Base-by-base conservation (phyloP, 2,113 vertebrate species). In the Rana temporaria region DNA sequence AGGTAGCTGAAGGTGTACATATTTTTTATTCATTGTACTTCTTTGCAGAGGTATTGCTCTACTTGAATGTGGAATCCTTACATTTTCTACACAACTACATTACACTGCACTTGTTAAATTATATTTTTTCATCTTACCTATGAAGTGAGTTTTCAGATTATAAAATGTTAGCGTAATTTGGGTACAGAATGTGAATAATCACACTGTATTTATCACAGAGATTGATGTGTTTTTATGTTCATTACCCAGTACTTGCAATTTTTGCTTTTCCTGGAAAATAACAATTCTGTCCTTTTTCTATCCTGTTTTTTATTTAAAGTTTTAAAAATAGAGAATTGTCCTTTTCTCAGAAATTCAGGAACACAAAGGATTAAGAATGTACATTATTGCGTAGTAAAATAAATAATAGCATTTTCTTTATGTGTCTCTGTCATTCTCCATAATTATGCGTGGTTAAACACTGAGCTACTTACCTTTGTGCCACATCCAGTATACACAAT, bases 171-270 rank as follows among this genome's bases (percentile, higher is more conserved):
- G 42, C 42, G 66, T 69, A 48, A 69, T 69, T 69, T 48, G 66
- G 18, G 38, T n/a, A 15, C 9, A 20, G 66, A 42, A 48, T 20
- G 66, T 52, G 34, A 69, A 38, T 48, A 69, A 52, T 48, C 38
- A 48, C n/a, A 34, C 34, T 48, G n/a, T 11, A 69, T 12, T 48
- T 69, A 48, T 34, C 66, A 22, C 66, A 68, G 60, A 26, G 34
- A 48, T 34, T 65, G 26, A 69, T 69, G 52, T 72, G 70, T 72
- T 72, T 72, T 72, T 72, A 30, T 55, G 70, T 72, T 72, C 52
- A 72, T 72, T 32, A 72, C 9, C 38, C 22, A 30, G 53, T 56
- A 12, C 22, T 48, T 71, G 48, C 68, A 53, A 6, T 71, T 71
- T 53, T 55, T 53, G 68, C 68, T 53, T 22, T 71, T 30, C 70